These are phyloP conservation scores for Scalopus aquaticus DNA, from an alignment of 2,113 vertebrate genomes.

Conservation along the genomic window DNA sequence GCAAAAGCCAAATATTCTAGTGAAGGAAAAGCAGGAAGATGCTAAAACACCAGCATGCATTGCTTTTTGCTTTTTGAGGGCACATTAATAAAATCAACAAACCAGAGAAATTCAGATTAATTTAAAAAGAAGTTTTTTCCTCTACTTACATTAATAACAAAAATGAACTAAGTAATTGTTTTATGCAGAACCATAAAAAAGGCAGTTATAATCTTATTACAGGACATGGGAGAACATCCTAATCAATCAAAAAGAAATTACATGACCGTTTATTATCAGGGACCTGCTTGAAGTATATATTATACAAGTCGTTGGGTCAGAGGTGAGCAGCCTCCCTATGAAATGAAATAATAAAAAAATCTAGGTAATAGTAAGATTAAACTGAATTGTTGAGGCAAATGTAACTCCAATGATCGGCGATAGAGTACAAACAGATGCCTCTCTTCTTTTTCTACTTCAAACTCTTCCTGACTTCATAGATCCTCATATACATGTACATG, in stretches of 20 bases:
- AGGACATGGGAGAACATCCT: accelerated
- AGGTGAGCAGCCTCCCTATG: not conserved
- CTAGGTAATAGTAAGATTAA: not conserved
- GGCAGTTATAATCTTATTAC: not conserved
- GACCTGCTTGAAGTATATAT: not conserved
- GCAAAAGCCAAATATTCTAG: not conserved
- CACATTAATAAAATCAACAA: not conserved
- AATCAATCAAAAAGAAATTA: not conserved
- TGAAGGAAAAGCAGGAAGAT: not conserved
- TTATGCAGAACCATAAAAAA: not conserved
- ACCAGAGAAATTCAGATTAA: not conserved
- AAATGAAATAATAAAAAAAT: not conserved
- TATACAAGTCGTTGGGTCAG: not conserved
- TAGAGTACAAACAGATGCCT: not conserved
- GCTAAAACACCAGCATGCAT: not conserved
- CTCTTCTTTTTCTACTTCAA: not conserved
- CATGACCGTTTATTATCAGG: not conserved
- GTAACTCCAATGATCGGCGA: not conserved
- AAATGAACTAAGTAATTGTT: not conserved
- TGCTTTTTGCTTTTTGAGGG: not conserved
- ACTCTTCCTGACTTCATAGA: not conserved
- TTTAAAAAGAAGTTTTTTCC: not conserved
- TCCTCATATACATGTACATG: accelerated
- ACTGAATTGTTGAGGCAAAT: not conserved
- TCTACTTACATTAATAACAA: not conserved